Evolutionary conservation across 2,888 invertebrate genomes (phyloP), one percentile per base, ranked within the genome.

Genomic region (Diplolepis rosae): DNA sequence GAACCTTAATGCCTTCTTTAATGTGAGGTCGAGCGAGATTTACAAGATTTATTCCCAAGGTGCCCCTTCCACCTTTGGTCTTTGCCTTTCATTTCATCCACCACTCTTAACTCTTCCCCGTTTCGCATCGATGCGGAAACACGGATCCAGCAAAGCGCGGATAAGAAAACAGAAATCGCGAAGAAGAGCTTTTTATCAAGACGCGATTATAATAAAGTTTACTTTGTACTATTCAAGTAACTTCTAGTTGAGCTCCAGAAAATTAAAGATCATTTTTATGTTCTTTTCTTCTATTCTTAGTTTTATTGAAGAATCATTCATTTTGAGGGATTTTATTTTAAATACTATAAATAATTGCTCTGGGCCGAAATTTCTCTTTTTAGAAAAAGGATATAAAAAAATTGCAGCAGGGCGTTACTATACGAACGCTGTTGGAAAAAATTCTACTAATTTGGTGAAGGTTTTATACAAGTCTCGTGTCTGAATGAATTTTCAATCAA

Each of bases 41-140:
- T 66, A 50, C 50, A 66, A 66, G 66, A 66, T 66, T 66, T 66
- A 66, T 66, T 66, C 32, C 66, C 48, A 6, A 6, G 48, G 66
- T 18, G 18, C 18, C 15, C 15, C 65, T 65, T 65, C 22, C 13
- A 13, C 30, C 18, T 65, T 3, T 45, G 42, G 24, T 11, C 56
- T 18, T 13, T 24, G n/a, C 65, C 15, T 42, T 18, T 48, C 45
- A 65, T 48, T 48, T 45, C 27, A 65, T 48, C 27, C 42, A 11
- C 27, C 27, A 15, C 48, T 27, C 45, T 48, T 66, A 48, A 32
- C 66, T 30, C 18, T 45, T n/a, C 48, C 48, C 28, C 2, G 30
- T 50, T 32, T 30, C 32, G 13, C 30, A 18, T 66, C 66, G 50
- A 66, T 66, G 66, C 66, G 48, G 48, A 45, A 45, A 48, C 50